phyloP scores from a whole-genome alignment of 2,113 vertebrate genomes.

The Lophura nycthemera region DNA sequence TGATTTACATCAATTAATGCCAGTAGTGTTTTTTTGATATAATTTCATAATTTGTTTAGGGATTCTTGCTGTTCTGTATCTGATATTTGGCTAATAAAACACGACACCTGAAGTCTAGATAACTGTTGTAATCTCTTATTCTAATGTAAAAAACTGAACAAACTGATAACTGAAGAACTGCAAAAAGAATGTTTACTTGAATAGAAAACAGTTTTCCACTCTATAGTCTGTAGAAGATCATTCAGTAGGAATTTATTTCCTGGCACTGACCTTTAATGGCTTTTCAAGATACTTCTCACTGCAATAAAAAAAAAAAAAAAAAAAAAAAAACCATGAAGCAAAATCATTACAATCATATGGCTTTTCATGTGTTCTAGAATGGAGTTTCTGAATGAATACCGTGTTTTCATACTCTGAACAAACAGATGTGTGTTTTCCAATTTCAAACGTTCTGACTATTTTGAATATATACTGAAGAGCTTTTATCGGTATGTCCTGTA shows the following conservation, averaged over 20 bases:
- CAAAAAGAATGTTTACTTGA: not conserved
- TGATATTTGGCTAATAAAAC: not conserved
- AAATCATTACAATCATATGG: conserved; percentile 24
- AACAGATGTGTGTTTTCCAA: not conserved
- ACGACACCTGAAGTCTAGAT: not conserved
- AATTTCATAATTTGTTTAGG: not conserved
- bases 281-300: not conserved
- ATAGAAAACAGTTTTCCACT: not conserved
- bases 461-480: not conserved
- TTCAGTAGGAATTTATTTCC: not conserved
- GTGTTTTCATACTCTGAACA: conserved; percentile 1
- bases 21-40: not conserved
- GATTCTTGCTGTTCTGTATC: not conserved
- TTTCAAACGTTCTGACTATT: not conserved
- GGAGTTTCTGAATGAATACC: not conserved
- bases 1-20: not conserved
- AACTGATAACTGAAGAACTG: not conserved
- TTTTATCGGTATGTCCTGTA: not conserved
- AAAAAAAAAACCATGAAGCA: not conserved
- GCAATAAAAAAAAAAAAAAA: not conserved
- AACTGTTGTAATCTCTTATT: not conserved
- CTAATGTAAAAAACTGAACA: not conserved
- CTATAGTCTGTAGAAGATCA: not conserved
- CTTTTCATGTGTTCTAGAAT: not conserved
- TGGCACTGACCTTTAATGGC: conserved; percentile 22